Base-by-base conservation (phyloP, 2,113 vertebrate species). In the Pheucticus melanocephalus region DNA sequence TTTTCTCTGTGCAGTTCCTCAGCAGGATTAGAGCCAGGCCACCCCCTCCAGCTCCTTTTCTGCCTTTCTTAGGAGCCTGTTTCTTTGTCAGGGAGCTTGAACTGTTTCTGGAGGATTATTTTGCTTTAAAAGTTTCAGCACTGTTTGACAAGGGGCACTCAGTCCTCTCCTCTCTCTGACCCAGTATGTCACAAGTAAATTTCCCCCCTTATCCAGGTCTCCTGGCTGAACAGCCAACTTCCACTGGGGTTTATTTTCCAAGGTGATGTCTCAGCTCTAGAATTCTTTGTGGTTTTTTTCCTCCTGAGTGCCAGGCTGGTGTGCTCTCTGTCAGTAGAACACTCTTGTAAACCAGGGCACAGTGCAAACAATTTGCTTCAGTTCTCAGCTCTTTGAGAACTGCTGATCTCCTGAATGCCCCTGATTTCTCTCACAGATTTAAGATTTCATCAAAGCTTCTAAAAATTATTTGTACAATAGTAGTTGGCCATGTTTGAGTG, bases 121-220 rank as follows among this genome's bases (percentile, higher is more conserved):
- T 83, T 80, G 21, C 27, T 53, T 80, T 71, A 15, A 39, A 57
- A 6, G 3, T 53, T 80, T 61, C 92, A 83, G 72, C 37, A 6
- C 25, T n/a, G 3, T 68, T 71, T 83, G n/a, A 76, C 31, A 18
- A 39, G n/a, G 39, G 25, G 5, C 37, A 50, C 10, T 71, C 27
- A 66, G 22, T 12, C 18, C 21, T 54, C n/a, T 60, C 19, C 28
- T 48, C 11, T 42, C 59, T 60, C 56, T 57, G 39, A 27, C 14
- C 45, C 53, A 1, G 0, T 14, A 10, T 35, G 19, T 61, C 40
- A 65, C 1, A 2, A 72, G 16, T 15, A 35, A 39, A 57, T 11
- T 2, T 35, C 53, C 42, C 63, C 7, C 42, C 47, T 54, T 88
- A 42, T 59, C n/a, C 23, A 27, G 53, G 12, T 60, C 25, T 69